Evolutionary conservation across 2,113 vertebrate species (phyloP).

Genomic region (Galemys pyrenaicus): DNA sequence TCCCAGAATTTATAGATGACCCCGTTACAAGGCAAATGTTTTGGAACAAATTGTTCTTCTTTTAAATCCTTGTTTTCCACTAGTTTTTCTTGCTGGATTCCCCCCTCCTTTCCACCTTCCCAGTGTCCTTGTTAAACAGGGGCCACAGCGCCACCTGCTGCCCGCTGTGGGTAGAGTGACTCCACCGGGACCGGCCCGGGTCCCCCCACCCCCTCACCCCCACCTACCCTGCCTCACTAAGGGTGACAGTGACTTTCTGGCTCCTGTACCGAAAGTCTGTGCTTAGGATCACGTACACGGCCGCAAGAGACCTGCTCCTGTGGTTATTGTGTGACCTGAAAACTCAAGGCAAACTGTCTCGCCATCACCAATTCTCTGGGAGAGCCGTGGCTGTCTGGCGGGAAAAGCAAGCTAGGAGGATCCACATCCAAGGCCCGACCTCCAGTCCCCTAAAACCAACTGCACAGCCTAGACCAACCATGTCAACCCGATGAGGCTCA

Average conservation of each 20-base stretch:
- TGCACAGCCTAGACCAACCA: background rate
- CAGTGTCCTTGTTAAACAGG: slow-evolving; percentile 64
- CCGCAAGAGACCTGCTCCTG: background rate
- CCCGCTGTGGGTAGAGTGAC: slow-evolving; percentile 19
- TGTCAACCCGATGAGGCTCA: rapidly evolving
- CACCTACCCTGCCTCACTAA: rapidly evolving
- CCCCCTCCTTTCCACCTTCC: slow-evolving; percentile 53
- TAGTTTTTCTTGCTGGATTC: slow-evolving; percentile 68
- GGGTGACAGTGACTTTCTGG: background rate
- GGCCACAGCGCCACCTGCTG: slow-evolving; percentile 84
- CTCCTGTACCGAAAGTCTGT: background rate
- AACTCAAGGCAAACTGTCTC: background rate
- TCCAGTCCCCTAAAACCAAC: background rate
- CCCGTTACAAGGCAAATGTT: slow-evolving; percentile 86
- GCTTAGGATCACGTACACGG: background rate
- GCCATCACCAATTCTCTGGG: background rate
- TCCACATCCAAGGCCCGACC: background rate
- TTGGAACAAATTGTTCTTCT: slow-evolving; percentile 87
- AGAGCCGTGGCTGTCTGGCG: background rate
- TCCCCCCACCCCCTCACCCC: no score
- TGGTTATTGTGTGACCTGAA: background rate
- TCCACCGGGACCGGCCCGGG: background rate
- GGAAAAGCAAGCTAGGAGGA: background rate
- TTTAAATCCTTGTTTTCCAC: slow-evolving; percentile 81
- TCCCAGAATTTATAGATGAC: slow-evolving; percentile 88